phyloP scores from a whole-genome alignment of 2,797 vertebrate genomes.

The Manis javanica region DNA sequence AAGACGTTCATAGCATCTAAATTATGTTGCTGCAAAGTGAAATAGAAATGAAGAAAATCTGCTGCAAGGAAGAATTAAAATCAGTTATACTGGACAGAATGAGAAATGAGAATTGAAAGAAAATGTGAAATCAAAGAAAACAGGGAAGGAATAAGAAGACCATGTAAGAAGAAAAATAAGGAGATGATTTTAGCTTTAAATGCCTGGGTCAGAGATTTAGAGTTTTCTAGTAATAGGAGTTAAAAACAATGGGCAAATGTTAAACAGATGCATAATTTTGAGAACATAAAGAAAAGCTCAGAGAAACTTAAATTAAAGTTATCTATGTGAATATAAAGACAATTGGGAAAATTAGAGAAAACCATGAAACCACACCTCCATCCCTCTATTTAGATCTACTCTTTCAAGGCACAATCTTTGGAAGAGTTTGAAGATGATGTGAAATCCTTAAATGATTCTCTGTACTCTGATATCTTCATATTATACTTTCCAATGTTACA shows the following conservation, averaged over 20 bases:
- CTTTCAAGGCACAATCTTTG: background rate
- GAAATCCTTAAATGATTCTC: background rate
- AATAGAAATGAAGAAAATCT: constrained; percentile 56
- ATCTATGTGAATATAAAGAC: background rate
- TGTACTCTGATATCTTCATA: background rate
- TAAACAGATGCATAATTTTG: background rate
- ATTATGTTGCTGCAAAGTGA: constrained; percentile 10
- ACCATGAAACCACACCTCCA: background rate
- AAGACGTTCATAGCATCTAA: constrained; percentile 4
- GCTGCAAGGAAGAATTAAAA: constrained; percentile 39
- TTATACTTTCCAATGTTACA: background rate
- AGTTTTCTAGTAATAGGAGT: background rate
- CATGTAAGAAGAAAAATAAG: background rate
- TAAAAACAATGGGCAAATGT: background rate
- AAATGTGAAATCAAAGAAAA: constrained; percentile 54
- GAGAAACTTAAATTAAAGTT: background rate
- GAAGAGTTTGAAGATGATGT: background rate
- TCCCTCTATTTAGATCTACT: fast-evolving
- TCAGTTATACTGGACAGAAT: constrained; percentile 50
- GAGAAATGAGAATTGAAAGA: constrained; percentile 42
- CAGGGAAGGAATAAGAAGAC: background rate
- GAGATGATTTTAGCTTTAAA: background rate
- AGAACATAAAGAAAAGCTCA: background rate
- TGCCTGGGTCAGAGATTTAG: background rate
- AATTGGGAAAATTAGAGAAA: background rate